Conservation (phyloP, 2,797 vertebrate genomes). For the Gallirallus australis region DNA sequence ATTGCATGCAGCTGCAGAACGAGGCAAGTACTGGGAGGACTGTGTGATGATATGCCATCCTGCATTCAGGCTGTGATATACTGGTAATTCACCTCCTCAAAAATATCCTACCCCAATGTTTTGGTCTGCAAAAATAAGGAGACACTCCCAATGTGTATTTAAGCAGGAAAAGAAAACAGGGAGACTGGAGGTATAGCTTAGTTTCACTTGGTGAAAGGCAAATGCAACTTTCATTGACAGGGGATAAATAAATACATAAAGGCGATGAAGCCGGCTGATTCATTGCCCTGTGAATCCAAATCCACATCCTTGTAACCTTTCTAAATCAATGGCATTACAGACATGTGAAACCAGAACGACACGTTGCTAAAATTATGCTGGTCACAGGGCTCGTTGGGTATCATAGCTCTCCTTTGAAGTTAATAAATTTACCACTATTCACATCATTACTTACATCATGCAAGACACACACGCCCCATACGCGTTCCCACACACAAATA, state of each 20-base stretch:
- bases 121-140: neutral
- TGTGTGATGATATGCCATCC: neutral
- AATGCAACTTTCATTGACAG: neutral
- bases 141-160: neutral
- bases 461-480: neutral
- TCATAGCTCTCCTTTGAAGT: neutral
- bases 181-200: neutral
- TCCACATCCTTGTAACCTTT: neutral
- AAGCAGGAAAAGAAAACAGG: neutral
- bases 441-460: neutral
- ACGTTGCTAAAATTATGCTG: neutral
- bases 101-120: neutral
- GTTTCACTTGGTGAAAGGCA: neutral
- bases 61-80: neutral
- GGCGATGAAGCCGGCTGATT: neutral
- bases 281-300: neutral
- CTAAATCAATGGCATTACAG: neutral
- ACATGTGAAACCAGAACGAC: neutral
- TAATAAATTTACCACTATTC: neutral
- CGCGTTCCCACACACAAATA: neutral
- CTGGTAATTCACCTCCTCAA: neutral
- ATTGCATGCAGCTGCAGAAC: neutral
- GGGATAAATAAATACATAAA: neutral
- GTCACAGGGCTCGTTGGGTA: rapidly evolving
- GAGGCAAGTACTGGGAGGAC: neutral